A percentile compares a stretch with the other conserved stretches of the same genome.
phyloP scores from a whole-genome alignment of 2,888 invertebrate genomes.

The Luperina nickerlii region DNA sequence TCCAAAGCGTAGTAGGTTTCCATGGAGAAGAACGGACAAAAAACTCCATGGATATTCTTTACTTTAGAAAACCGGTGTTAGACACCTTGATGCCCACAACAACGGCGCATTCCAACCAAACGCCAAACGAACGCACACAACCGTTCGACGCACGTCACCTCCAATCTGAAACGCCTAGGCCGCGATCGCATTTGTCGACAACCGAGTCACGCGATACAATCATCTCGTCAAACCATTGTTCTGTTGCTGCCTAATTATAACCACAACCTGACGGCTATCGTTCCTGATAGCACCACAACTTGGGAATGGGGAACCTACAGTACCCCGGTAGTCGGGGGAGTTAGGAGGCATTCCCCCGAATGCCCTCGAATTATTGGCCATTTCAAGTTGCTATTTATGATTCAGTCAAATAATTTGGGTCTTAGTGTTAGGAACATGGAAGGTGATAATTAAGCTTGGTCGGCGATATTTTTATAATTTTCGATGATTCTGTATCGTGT shows the following conservation, averaged over 20 bases:
- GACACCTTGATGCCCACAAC: background rate
- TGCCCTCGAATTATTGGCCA: background rate
- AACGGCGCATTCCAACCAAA: background rate
- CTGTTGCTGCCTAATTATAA: conserved; percentile 72
- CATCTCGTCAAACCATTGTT: conserved; percentile 72
- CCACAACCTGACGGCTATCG: conserved; percentile 65
- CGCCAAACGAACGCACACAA: background rate
- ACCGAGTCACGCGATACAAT: conserved; percentile 75
- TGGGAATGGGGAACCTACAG: background rate
- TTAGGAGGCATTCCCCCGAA: background rate
- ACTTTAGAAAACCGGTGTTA: background rate
- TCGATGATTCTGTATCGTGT: conserved; percentile 10
- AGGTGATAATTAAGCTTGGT: conserved; percentile 22
- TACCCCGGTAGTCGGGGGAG: background rate
- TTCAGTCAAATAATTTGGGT: conserved; percentile 23
- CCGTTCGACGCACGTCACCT: background rate
- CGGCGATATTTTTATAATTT: conserved; percentile 11
- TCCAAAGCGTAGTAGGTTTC: background rate
- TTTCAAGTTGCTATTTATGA: conserved; percentile 24
- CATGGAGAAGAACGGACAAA: background rate
- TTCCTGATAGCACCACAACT: conserved; percentile 62
- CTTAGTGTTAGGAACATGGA: conserved; percentile 19
- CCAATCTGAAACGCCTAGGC: conserved; percentile 36
- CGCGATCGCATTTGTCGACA: conserved; percentile 41
- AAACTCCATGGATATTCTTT: background rate